These are phyloP conservation scores for Homarus gammarus DNA, from an alignment of 2,888 invertebrate species.

Conservation along the genomic window DNA sequence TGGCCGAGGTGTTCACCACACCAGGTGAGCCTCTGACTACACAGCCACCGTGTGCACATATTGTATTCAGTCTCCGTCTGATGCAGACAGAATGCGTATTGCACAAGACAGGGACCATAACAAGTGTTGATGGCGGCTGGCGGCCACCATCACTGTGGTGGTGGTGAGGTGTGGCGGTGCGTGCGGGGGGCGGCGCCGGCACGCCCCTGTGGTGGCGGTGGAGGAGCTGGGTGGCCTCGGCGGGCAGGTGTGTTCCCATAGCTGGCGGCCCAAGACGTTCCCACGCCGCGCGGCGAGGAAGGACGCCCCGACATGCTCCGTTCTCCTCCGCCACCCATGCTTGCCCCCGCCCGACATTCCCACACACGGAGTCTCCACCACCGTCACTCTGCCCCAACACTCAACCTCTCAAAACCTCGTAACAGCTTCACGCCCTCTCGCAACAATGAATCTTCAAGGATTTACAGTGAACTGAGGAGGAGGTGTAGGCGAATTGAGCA, in stretches of 20 bases:
- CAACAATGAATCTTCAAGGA: neutral
- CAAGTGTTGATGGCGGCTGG: too few species aligned
- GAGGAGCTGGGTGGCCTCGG: constrained; percentile 25
- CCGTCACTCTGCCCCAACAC: neutral
- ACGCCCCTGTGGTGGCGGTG: constrained; percentile 4
- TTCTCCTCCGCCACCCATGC: constrained; percentile 50
- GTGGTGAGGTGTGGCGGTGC: neutral
- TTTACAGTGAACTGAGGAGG: neutral
- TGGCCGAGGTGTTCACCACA: too few species aligned
- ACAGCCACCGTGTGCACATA: too few species aligned
- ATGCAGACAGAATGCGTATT: too few species aligned
- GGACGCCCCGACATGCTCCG: constrained; percentile 40
- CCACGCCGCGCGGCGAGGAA: constrained; percentile 45
- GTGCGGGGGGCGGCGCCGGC: neutral
- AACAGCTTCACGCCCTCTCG: neutral
- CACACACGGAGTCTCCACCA: neutral
- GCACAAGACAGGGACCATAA: too few species aligned
- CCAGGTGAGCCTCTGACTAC: too few species aligned
- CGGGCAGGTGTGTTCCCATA: constrained; percentile 53
- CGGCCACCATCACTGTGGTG: too few species aligned
- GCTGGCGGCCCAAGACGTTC: constrained; percentile 54
- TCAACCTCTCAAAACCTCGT: neutral
- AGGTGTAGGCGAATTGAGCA: neutral
- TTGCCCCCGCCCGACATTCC: constrained; percentile 21
- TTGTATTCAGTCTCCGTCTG: too few species aligned